These are phyloP conservation scores for Gobiocypris rarus DNA, from an alignment of 2,113 vertebrate genomes.

Conservation along the genomic window DNA sequence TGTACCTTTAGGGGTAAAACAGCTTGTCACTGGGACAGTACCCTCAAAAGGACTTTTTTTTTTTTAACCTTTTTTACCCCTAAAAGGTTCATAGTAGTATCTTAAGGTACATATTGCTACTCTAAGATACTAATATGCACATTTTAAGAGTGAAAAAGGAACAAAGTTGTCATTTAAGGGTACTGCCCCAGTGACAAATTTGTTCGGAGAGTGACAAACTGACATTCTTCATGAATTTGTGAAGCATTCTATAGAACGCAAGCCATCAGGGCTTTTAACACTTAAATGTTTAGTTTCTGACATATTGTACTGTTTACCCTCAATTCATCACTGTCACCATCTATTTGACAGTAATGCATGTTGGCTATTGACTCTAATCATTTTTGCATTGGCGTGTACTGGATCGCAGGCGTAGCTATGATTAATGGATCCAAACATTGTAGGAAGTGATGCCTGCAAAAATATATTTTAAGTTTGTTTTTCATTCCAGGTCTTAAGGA, in stretches of 20 bases:
- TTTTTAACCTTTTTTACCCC: too few species aligned
- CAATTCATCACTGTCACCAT: slow-evolving; percentile 61
- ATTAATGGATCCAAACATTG: slow-evolving; percentile 58
- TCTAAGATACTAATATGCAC: too few species aligned
- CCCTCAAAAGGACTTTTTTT: too few species aligned
- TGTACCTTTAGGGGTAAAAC: too few species aligned
- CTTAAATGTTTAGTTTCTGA: slow-evolving; percentile 49
- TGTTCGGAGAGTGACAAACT: too few species aligned
- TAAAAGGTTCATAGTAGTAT: too few species aligned
- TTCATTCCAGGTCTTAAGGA: slow-evolving; percentile 38
- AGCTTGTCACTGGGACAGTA: too few species aligned
- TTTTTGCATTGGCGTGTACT: slow-evolving; percentile 18
- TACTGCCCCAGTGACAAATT: too few species aligned
- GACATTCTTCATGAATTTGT: too few species aligned
- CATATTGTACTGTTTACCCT: slow-evolving; percentile 54
- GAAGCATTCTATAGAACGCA: neutral
- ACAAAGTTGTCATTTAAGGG: too few species aligned
- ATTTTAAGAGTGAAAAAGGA: too few species aligned
- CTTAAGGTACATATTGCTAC: too few species aligned
- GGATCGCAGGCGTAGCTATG: slow-evolving; percentile 30
- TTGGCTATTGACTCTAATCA: slow-evolving; percentile 7
- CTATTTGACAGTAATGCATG: slow-evolving; percentile 60
- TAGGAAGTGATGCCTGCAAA: slow-evolving; percentile 55
- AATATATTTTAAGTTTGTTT: slow-evolving; percentile 65
- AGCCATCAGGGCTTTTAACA: slow-evolving; percentile 47